phyloP scores from a whole-genome alignment of 2,888 invertebrate genomes.

The Hydrotaea cyrtoneurina region DNA sequence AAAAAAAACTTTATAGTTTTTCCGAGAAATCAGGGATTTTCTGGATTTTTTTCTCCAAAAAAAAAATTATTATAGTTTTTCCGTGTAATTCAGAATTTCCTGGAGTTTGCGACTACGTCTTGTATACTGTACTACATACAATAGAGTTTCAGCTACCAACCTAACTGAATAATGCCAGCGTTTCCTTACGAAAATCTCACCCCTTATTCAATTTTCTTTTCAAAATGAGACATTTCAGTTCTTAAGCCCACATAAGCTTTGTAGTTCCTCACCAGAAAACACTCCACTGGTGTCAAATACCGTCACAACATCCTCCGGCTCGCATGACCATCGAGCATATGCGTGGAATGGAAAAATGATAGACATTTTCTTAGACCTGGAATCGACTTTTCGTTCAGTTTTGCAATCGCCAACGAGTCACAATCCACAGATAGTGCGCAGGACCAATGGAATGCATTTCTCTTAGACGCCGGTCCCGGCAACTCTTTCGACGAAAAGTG shows the following conservation, averaged over 20 bases:
- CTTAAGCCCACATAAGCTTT: background rate
- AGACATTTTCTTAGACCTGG: background rate
- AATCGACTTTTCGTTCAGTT: constrained; percentile 19
- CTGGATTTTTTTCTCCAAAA: too few species aligned
- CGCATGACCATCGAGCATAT: background rate
- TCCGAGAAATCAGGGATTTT: too few species aligned
- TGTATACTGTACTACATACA: too few species aligned
- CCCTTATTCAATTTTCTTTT: too few species aligned
- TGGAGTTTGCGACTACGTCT: too few species aligned
- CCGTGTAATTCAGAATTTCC: too few species aligned
- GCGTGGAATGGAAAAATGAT: background rate
- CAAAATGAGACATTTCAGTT: background rate
- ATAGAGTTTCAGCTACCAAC: too few species aligned
- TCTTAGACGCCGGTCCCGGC: background rate
- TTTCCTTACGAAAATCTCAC: too few species aligned
- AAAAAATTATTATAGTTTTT: too few species aligned
- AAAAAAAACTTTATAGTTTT: too few species aligned
- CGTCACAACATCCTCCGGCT: background rate
- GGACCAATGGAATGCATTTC: background rate
- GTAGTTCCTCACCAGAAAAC: too few species aligned
- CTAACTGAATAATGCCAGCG: too few species aligned
- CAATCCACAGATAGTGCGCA: constrained; percentile 13
- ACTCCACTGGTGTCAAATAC: background rate
- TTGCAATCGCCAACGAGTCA: background rate
- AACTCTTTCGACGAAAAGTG: background rate